Evolutionary conservation across 2,888 invertebrate genomes (phyloP).

Genomic region (Polydrusus cervinus): DNA sequence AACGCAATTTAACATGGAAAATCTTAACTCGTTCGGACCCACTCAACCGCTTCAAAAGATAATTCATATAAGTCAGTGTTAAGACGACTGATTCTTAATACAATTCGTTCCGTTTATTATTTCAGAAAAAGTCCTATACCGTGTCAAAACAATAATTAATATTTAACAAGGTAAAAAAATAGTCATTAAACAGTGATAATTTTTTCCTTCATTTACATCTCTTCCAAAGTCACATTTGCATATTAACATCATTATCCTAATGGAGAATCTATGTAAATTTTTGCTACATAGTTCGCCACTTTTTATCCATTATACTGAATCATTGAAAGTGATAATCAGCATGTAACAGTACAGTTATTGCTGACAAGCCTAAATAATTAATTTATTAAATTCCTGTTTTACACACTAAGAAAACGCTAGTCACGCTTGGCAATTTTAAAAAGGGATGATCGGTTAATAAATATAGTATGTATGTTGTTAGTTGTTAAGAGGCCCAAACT

Average conservation of each 20-base stretch:
- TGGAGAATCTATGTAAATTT: slow-evolving; percentile 23
- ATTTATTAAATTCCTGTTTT: slow-evolving; percentile 22
- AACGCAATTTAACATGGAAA: too few species aligned
- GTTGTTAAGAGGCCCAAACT: neutral
- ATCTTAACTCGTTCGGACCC: too few species aligned
- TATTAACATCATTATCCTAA: slow-evolving; percentile 11
- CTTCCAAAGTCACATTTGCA: neutral
- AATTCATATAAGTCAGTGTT: too few species aligned
- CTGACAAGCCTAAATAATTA: slow-evolving; percentile 16
- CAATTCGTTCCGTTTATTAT: too few species aligned
- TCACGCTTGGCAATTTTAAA: neutral
- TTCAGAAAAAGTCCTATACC: too few species aligned
- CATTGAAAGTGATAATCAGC: slow-evolving; percentile 28
- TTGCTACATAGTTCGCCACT: slow-evolving; percentile 6
- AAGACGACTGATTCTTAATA: too few species aligned
- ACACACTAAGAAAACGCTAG: neutral
- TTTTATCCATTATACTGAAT: slow-evolving; percentile 26
- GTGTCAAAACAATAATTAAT: neutral
- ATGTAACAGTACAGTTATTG: slow-evolving; percentile 15
- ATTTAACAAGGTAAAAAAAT: neutral
- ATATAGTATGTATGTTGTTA: neutral
- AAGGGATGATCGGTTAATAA: neutral
- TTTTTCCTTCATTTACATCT: slow-evolving; percentile 2
- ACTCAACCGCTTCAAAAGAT: too few species aligned
- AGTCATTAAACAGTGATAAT: neutral